Evolutionary conservation across 2,888 invertebrate genomes (phyloP), one percentile per base, ranked within the genome.

Genomic region (Lasioglossum oenotherae): DNA sequence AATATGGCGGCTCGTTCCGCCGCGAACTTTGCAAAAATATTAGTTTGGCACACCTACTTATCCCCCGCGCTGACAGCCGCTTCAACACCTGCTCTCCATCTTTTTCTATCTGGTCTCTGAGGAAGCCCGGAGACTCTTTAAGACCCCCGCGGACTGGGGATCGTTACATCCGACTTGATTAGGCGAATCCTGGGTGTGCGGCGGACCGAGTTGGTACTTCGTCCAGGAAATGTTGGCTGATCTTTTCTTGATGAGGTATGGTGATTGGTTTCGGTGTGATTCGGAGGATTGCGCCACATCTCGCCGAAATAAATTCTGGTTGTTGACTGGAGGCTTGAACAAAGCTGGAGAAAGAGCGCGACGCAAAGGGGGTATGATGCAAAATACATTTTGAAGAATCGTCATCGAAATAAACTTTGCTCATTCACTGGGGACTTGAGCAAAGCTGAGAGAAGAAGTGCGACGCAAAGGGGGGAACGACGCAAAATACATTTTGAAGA

Each of bases 11-110:
- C 78, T 71, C 77, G 86, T 80, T 74, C 80, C 67, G 81, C 8
- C 23, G 53, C 53, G 81, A 88, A 87, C 88, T 91, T 92, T 87
- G 88, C 86, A 71, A 91, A 91, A 91, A 92, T 92, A 88, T 91
- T 88, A 85, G 87, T 85, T 82, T 82, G 85, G 78, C 83, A 78
- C 80, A 74, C 74, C 81, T 82, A 85, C 82, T 87, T 89, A 88
- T 88, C 81, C 84, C 69, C 60, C 27, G 35, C 16, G 60, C 74
- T 35, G 41, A 77, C 72, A 69, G 80, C 78, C 57, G 38, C 60
- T 82, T 87, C 88, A 76, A 80, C 89, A 82, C 86, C 83, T 86
- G 87, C 60, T 6, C 16, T 5, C 27, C 5, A 5, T 64, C 27
- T 31, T 14, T n/a, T 6, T 27, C 60, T 27, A 27, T 64, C 60